Evolutionary conservation across 2,888 invertebrate species (phyloP).

Genomic region (Calephelis perditalis): DNA sequence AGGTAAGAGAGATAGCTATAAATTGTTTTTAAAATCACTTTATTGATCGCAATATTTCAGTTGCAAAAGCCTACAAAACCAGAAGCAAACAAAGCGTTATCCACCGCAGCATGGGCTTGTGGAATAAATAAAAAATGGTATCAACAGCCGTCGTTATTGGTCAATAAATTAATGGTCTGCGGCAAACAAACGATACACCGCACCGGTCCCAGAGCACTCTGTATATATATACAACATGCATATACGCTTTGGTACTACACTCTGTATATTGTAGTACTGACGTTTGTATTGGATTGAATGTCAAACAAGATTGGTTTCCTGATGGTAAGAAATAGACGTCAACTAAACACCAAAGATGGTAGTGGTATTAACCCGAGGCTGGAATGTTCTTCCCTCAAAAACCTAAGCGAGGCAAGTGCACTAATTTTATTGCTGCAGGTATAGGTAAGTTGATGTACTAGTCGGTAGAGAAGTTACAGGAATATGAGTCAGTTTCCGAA

Average conservation of each 20-base stretch:
- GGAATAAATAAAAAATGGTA: slow-evolving; percentile 40
- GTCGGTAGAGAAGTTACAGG: too few species aligned
- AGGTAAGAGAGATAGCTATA: not conserved
- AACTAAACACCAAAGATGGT: too few species aligned
- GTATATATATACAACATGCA: slow-evolving; percentile 24
- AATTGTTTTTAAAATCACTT: not conserved
- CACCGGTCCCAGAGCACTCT: slow-evolving; percentile 33
- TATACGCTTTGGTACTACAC: not conserved
- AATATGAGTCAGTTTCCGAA: too few species aligned
- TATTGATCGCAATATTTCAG: too few species aligned
- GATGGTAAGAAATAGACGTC: too few species aligned
- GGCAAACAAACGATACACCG: slow-evolving; percentile 41
- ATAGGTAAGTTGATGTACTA: too few species aligned
- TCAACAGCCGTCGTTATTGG: slow-evolving; percentile 41
- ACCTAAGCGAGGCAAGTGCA: too few species aligned
- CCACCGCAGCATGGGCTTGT: slow-evolving; percentile 27
- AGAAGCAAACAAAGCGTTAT: slow-evolving; percentile 21
- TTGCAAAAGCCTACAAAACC: not conserved
- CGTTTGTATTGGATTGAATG: too few species aligned
- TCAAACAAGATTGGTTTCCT: too few species aligned
- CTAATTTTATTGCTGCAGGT: too few species aligned
- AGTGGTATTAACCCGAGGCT: too few species aligned
- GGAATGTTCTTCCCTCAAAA: too few species aligned
- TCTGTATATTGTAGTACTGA: slow-evolving; percentile 7
- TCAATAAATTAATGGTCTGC: slow-evolving; percentile 48